Evolutionary conservation across 2,797 vertebrate species (phyloP).

Genomic region (Sarcophilus harrisii): DNA sequence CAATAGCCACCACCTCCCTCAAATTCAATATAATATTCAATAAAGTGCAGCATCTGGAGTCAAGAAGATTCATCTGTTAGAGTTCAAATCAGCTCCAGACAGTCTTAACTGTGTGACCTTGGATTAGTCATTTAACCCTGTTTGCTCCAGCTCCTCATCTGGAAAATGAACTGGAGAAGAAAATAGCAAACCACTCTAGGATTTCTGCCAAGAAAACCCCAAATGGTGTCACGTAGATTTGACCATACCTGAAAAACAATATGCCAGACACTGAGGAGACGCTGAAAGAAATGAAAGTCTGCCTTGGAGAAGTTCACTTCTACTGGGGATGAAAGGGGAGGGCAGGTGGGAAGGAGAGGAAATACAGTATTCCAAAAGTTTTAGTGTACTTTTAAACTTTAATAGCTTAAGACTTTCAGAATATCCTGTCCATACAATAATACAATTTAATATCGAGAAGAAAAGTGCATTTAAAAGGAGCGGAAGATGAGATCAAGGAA

Average conservation of each 20-base stretch:
- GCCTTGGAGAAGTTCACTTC: neutral
- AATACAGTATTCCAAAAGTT: neutral
- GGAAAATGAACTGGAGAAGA: neutral
- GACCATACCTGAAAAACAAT: neutral
- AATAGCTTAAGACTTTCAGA: neutral
- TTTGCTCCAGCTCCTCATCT: neutral
- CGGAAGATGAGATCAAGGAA: neutral
- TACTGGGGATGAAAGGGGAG: neutral
- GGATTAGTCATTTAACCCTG: neutral
- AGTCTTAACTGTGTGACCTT: neutral
- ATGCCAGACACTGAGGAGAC: neutral
- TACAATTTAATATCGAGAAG: neutral
- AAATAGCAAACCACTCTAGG: neutral
- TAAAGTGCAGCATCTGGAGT: neutral
- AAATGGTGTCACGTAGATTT: neutral
- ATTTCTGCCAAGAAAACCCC: neutral
- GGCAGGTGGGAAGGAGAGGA: neutral
- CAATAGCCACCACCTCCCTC: neutral
- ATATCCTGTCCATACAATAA: neutral
- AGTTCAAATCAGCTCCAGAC: neutral
- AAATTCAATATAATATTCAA: neutral
- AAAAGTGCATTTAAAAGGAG: neutral
- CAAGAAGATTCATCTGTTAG: neutral
- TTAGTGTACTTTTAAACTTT: neutral
- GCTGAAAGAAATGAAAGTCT: neutral